Base-by-base conservation (phyloP, 2,113 vertebrate species). In the Cyprinodon tularosa region DNA sequence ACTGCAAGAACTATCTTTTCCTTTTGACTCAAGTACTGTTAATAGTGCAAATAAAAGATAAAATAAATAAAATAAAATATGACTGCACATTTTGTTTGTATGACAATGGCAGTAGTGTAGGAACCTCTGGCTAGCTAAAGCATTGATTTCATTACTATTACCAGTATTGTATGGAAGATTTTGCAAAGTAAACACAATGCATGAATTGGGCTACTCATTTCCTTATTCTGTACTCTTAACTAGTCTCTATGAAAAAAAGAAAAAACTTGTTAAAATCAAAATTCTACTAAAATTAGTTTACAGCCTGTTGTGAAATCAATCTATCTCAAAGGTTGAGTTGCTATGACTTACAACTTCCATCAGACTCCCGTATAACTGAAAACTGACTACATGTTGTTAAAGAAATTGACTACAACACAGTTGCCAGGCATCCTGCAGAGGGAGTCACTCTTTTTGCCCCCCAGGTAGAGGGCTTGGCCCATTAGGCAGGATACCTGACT, bases 341-440 rank as follows among this genome's bases (percentile, higher is more conserved):
- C 60, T 71, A 29, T 73, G 75, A 87, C 4, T 1, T 67, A 76
- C 62, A 78, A 63, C 80, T 73, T 66, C 85, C 66, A 88, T 88
- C 77, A 74, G 71, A 82, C 71, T 82, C 69, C 59, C 68, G 71
- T 67, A 73, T 64, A 79, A 77, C 81, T 71, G 85, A 84, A 86
- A 87, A 86, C 47, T 64, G 71, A 70, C 82, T 76, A 47, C 82
- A 89, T 83, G 82, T 80, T 85, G 83, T 86, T 86, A 83, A 83
- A 91, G 82, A 88, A 89, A 87, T 89, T 68, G 72, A 80, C 77
- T 70, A 84, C 78, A 80, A 84, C 44, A 36, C 37, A 53, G 76
- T 66, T 77, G 82, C 79, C 82, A 79, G 74, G 70, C 59, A 3
- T 86, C 84, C 86, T 72, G 76, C 77, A 48, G 78, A 82, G 78